Base-by-base conservation (phyloP, 2,888 invertebrate genomes). In the Eristalinus sepulchralis region DNA sequence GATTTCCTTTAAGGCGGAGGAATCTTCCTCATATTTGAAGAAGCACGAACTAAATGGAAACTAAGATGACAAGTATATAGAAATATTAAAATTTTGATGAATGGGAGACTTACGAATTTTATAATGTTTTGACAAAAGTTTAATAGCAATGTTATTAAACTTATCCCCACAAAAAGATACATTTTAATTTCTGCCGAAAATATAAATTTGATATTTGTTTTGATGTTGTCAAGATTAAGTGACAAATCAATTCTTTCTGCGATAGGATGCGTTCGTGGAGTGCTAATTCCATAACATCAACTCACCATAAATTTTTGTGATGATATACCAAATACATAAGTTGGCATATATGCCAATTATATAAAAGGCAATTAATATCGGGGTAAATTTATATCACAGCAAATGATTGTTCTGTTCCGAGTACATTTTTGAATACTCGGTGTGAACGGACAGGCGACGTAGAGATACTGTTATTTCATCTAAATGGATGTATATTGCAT, bases 61-160 rank as follows among this genome's bases (percentile, higher is more conserved):
- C 86, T 86, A 22, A 47, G 6, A 6, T 8, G 0, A 9, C 17
- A 31, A 20, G 6, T 36, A 39, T 5, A 0, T 31, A 34, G 57
- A 3, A 53, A 63, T 10, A 53, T 0, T n/a, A 2, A 8, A 20
- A 1, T 9, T 4, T n/a, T n/a, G n/a, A n/a, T n/a, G n/a, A n/a
- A n/a, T n/a, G n/a, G 2, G 1, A n/a, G n/a, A 5, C 88, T 89
- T 81, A 90, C 90, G 36, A 89, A 83, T 88, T 90, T 90, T 0
- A 90, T 72, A 4, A 90, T 86, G n/a, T 85, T 86, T 57, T 88
- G 83, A 0, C 88, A 81, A 73, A 90, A 89, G 6, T 89, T 88
- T 27, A 90, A 62, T 10, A 90, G 60, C 17, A 90, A 88, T 33
- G 89, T 89, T 1, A 90, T 70, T 0, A 89, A 31, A n/a, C 89